phyloP scores from a whole-genome alignment of 2,888 invertebrate genomes.

The Lithosia quadra region DNA sequence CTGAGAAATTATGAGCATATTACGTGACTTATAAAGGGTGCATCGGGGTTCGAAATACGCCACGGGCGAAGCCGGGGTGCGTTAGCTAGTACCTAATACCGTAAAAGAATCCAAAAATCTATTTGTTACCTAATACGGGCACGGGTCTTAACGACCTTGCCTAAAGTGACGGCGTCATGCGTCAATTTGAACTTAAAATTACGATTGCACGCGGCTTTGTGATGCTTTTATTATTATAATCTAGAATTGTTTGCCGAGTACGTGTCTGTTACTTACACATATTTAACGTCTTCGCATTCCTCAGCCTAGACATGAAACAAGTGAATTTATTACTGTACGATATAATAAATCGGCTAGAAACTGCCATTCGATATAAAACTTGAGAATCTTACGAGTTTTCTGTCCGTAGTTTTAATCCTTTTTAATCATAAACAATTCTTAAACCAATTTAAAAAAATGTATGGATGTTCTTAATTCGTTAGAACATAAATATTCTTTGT shows the following conservation, averaged over 20 bases:
- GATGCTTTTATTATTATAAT: conserved; percentile 1
- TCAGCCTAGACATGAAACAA: conserved; percentile 13
- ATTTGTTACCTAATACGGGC: background rate
- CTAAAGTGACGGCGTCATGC: background rate
- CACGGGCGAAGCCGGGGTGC: too few species aligned
- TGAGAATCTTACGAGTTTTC: background rate
- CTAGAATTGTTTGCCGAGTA: background rate
- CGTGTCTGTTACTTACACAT: conserved; percentile 7
- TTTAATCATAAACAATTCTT: background rate
- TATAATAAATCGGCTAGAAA: conserved; percentile 1
- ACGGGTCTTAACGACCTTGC: background rate
- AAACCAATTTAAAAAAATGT: too few species aligned
- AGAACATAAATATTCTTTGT: too few species aligned
- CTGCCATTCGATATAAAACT: conserved; percentile 1
- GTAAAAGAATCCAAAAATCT: too few species aligned
- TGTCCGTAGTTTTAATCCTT: background rate
- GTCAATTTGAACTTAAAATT: conserved; percentile 19
- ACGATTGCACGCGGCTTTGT: conserved; percentile 7
- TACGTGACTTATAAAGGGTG: too few species aligned
- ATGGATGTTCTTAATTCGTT: background rate
- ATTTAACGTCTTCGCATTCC: conserved; percentile 5
- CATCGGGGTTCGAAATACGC: too few species aligned
- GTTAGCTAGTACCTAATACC: too few species aligned
- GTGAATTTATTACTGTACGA: conserved; percentile 2
- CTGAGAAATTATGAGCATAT: too few species aligned